These are phyloP conservation scores for Dasypogon diadema DNA, from an alignment of 2,888 invertebrate genomes.

Conservation along the genomic window DNA sequence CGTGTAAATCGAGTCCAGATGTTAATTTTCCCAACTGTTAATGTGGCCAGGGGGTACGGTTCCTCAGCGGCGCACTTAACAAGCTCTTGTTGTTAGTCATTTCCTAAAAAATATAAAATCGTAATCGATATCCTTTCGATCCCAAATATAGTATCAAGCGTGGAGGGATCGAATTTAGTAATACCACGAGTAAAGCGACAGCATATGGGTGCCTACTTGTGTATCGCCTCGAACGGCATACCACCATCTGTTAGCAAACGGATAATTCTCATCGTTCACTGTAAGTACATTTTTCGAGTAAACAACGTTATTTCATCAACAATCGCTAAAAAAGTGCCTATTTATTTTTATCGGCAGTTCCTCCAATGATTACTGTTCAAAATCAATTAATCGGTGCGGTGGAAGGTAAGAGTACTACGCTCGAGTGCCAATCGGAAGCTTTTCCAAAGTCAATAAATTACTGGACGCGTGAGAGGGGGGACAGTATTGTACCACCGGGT, in stretches of 20 bases:
- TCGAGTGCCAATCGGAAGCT: slow-evolving; percentile 87
- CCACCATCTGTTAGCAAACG: slow-evolving; percentile 91
- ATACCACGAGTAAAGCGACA: slow-evolving; percentile 79
- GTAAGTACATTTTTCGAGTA: slow-evolving; percentile 75
- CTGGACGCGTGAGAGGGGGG: slow-evolving; percentile 80
- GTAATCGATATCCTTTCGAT: background rate
- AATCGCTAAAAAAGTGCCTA: too few species aligned
- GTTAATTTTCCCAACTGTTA: too few species aligned
- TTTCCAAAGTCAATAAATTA: slow-evolving; percentile 89
- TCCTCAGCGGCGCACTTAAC: too few species aligned
- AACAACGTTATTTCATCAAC: too few species aligned
- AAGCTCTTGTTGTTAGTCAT: background rate
- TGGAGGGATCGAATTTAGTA: slow-evolving; percentile 77
- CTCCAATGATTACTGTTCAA: slow-evolving; percentile 86
- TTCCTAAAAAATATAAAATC: background rate
- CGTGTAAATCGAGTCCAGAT: too few species aligned
- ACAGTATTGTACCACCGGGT: slow-evolving; percentile 80
- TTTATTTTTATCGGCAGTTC: too few species aligned
- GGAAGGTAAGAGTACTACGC: slow-evolving; percentile 78
- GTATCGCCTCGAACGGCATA: slow-evolving; percentile 86
- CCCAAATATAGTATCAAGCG: slow-evolving; percentile 72
- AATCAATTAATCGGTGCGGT: slow-evolving; percentile 87
- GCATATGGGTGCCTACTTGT: slow-evolving; percentile 85
- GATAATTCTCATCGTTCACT: slow-evolving; percentile 86
- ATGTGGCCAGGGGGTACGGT: too few species aligned